A percentile compares a stretch with the other conserved stretches of the same genome.
Conservation (phyloP, 2,888 invertebrate genomes). For the Helicoverpa assulta region DNA sequence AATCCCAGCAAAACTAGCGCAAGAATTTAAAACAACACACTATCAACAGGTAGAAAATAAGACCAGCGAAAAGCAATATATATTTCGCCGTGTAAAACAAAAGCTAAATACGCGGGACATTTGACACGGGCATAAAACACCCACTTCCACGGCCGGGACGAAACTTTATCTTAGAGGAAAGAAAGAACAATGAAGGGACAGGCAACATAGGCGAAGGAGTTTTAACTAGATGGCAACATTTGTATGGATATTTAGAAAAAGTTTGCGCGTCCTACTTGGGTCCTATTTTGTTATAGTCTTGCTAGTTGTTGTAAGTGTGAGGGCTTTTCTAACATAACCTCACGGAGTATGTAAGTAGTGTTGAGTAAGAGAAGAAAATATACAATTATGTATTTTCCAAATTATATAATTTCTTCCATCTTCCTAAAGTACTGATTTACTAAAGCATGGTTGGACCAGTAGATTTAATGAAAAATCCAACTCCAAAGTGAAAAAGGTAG, state of each 20-base stretch:
- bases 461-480: too few species aligned
- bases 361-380: too few species aligned
- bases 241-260: conserved; percentile 41
- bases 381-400: too few species aligned
- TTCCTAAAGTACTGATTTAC: too few species aligned
- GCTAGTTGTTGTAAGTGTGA: background rate
- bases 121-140: conserved; percentile 77
- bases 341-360: too few species aligned
- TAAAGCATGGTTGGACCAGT: too few species aligned
- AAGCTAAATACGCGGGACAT: conserved; percentile 67
- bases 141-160: conserved; percentile 59
- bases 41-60: conserved; percentile 59
- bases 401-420: too few species aligned
- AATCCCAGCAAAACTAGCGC: background rate
- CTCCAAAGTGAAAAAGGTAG: too few species aligned
- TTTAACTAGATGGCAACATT: conserved; percentile 59
- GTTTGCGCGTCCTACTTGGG: conserved; percentile 6
- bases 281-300: conserved; percentile 22
- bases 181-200: conserved; percentile 64
- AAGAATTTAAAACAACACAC: conserved; percentile 13
- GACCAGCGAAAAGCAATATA: conserved; percentile 22
- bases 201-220: conserved; percentile 60
- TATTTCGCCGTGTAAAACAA: conserved; percentile 59
- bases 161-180: conserved; percentile 69
- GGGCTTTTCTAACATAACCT: background rate